Base-by-base conservation (phyloP, 92 coral and sea anemone species). In the Pocillopora meandrina region DNA sequence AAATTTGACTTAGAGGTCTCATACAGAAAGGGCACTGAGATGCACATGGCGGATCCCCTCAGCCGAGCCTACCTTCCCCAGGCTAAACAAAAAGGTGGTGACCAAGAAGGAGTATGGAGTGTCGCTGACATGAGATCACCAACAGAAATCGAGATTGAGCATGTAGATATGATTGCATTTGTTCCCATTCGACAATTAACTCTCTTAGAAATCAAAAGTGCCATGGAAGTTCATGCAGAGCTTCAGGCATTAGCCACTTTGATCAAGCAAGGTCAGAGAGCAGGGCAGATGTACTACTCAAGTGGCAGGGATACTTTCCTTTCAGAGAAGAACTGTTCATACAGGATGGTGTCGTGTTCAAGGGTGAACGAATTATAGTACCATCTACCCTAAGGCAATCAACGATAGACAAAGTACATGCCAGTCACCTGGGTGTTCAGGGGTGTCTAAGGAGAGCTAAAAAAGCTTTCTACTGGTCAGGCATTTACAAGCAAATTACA, bases 401-500 rank as follows among this genome's bases (percentile, higher is more conserved):
- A 55, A 64, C 79, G 17, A 65, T 67, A 35, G 59, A 76, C n/a
- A 82, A 78, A 65, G 36, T 82, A 33, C 79, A 63, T 52, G 61
- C 73, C 3, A 73, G 76, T 19, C 92, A 89, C 75, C 18, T 79
- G 78, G 92, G 86, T 4, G 47, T 81, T 42, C 80, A 84, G 57
- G 60, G 77, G 70, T 79, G 88, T 35, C 68, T 89, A 17, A 42
- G 78, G 60, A 69, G 87, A 61, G 87, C 90, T 56, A 69, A 73
- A 70, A 83, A 81, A 36, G 84, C 84, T 31, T 74, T 84, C 65
- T 84, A 56, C 56, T 77, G 82, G 90, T 83, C 90, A 15, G 78
- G 85, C n/a, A 87, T 82, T 68, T 63, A 69, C 75, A 49, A 67
- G 71, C 83, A 88, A 15, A 87, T 83, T 20, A 75, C 74, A 59